Evolutionary conservation across 2,888 invertebrate genomes (phyloP).

Genomic region (Bedellia somnulentella): DNA sequence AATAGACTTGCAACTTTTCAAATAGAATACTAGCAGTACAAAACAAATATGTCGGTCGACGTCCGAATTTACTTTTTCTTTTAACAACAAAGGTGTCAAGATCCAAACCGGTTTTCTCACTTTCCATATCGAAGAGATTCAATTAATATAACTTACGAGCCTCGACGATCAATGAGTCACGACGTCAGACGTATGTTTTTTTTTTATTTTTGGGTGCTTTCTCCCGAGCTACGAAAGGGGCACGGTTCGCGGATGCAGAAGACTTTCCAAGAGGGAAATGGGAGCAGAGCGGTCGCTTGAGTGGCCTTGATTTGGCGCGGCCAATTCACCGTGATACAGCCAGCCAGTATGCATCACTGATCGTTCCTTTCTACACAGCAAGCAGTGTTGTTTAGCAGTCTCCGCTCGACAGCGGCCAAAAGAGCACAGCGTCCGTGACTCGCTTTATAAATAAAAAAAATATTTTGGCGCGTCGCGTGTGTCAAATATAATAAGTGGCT

Average conservation of each 20-base stretch:
- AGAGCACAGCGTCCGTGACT: background rate
- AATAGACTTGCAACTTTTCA: too few species aligned
- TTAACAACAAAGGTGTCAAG: constrained; percentile 24
- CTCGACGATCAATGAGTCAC: constrained; percentile 44
- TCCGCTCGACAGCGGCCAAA: background rate
- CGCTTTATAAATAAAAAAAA: background rate
- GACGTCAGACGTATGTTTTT: constrained; percentile 41
- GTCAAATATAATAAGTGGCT: background rate
- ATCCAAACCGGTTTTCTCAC: constrained; percentile 38
- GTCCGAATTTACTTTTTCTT: constrained; percentile 22
- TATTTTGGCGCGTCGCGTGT: constrained; percentile 1
- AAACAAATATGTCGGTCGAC: too few species aligned
- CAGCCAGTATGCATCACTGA: constrained; percentile 11
- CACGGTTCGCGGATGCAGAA: constrained; percentile 52
- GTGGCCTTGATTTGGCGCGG: constrained; percentile 47
- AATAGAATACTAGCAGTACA: too few species aligned
- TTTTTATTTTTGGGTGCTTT: constrained; percentile 52
- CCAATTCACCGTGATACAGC: constrained; percentile 48
- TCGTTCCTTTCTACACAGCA: background rate
- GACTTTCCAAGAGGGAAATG: constrained; percentile 55
- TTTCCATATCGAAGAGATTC: constrained; percentile 22
- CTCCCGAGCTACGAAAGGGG: constrained; percentile 53
- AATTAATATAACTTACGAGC: constrained; percentile 24
- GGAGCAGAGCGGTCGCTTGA: too few species aligned
- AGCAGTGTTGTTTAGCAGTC: background rate